Evolutionary conservation across 2,113 vertebrate species (phyloP).

Genomic region (Cygnus atratus): DNA sequence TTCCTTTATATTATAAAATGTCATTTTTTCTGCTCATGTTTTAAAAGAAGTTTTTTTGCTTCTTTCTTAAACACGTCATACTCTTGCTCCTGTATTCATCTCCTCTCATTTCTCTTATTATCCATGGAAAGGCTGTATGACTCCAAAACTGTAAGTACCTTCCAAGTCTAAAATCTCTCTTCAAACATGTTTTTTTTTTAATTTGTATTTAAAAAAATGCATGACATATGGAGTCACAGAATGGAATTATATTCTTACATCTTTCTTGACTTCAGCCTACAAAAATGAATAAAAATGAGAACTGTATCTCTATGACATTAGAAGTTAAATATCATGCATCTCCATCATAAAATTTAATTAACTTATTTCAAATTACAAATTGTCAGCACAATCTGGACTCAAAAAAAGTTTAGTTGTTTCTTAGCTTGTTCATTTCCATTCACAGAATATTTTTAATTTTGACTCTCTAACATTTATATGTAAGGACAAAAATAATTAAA

Average conservation of each 20-base stretch:
- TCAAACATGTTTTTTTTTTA: neutral
- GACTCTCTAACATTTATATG: neutral
- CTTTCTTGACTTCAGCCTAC: neutral
- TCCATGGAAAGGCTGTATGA: neutral
- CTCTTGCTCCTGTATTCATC: neutral
- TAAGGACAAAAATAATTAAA: neutral
- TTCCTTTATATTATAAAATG: neutral
- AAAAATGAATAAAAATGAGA: neutral
- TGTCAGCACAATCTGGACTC: neutral
- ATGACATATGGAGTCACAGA: neutral
- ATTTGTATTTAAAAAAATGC: neutral
- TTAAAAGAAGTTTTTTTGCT: neutral
- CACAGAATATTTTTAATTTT: neutral
- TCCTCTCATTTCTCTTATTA: neutral
- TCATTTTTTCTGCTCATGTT: neutral
- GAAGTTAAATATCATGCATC: neutral
- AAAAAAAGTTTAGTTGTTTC: neutral
- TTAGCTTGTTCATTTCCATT: neutral
- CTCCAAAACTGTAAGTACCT: neutral
- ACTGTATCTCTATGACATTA: neutral
- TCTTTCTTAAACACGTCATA: neutral
- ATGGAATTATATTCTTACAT: neutral
- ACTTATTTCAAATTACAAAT: neutral
- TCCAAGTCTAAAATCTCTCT: neutral
- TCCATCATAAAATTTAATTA: neutral